Base-by-base conservation (phyloP, 2,113 vertebrate species). In the Arenaria interpres region DNA sequence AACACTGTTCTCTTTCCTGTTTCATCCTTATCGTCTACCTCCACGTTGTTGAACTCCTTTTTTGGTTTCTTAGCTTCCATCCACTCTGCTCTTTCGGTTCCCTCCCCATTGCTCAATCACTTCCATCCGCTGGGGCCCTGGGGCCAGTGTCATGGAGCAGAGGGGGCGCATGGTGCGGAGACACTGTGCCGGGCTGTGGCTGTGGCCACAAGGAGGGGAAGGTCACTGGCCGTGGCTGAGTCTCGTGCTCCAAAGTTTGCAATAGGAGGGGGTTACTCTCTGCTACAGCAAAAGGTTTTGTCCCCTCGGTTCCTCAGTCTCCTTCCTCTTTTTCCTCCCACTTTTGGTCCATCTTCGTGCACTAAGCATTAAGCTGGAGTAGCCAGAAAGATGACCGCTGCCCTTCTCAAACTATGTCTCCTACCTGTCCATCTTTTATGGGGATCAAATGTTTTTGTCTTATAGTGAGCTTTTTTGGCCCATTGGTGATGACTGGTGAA, bases 81-180 rank as follows among this genome's bases (percentile, higher is more conserved):
- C 11, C 23, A 30, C 37, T 10, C 28, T 69, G 2, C 6, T 24
- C 51, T 67, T 64, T 51, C 14, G 1, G 6, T 60, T 81, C 69
- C 66, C 41, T 32, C 13, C 23, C 7, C 17, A 2, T 23, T 76
- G 57, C 28, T 87, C 59, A 51, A 14, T 19, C 24, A 9, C 33
- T 22, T 84, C 32, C 53, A 53, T 28, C 14, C 2, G 4, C 37
- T 6, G 16, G 14, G 37, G 43, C 4, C 5, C 27, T 4, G 12
- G 6, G 24, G 39, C 6, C 0, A 0, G 24, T 4, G 3, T 17
- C 7, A 3, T 4, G 17, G 43, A 0, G 4, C 30, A 25, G 1
- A 16, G 19, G 16, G 16, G 10, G 4, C 28, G 19, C 1, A 0
- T 0, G 0, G 28, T 7, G 9, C 21, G 46, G 28, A 10, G 35